Conservation (phyloP, 2,888 invertebrate species). For the Drosophila multiciliata region DNA sequence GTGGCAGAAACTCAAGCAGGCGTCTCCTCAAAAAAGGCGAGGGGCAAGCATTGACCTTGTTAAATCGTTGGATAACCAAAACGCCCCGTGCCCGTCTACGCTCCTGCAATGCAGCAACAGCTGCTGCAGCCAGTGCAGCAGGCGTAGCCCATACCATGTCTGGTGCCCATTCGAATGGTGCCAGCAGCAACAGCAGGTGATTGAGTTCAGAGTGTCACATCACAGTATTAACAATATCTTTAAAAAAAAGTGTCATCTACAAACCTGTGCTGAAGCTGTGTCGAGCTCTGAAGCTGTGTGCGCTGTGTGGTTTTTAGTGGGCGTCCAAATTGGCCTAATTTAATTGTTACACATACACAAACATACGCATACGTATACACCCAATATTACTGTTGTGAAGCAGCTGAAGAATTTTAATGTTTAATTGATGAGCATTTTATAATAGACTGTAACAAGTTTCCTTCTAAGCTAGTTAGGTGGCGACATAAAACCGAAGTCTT, state of each 20-base stretch:
- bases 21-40: constrained; percentile 24
- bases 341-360: constrained; percentile 4
- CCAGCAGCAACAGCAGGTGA: constrained; percentile 49
- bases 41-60: constrained; percentile 60
- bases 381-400: constrained; percentile 6
- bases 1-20: constrained; percentile 4
- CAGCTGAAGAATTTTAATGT: constrained; percentile 31
- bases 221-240: constrained; percentile 43
- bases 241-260: not conserved
- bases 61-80: constrained; percentile 81
- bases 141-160: constrained; percentile 3
- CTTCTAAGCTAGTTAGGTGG: constrained; percentile 72
- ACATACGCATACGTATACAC: not conserved
- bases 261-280: constrained; percentile 41
- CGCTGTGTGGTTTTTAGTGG: constrained; percentile 61
- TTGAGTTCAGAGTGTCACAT: constrained; percentile 9
- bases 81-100: constrained; percentile 65
- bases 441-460: constrained; percentile 79
- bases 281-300: constrained; percentile 42
- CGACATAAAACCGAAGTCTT: constrained; percentile 32
- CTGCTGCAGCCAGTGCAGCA: constrained; percentile 8
- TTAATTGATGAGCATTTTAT: constrained; percentile 69
- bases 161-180: constrained; percentile 56
- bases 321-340: constrained; percentile 21
- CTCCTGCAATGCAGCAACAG: constrained; percentile 34